Base-by-base conservation (phyloP, 2,113 vertebrate genomes). In the Brachionichthys hirsutus region DNA sequence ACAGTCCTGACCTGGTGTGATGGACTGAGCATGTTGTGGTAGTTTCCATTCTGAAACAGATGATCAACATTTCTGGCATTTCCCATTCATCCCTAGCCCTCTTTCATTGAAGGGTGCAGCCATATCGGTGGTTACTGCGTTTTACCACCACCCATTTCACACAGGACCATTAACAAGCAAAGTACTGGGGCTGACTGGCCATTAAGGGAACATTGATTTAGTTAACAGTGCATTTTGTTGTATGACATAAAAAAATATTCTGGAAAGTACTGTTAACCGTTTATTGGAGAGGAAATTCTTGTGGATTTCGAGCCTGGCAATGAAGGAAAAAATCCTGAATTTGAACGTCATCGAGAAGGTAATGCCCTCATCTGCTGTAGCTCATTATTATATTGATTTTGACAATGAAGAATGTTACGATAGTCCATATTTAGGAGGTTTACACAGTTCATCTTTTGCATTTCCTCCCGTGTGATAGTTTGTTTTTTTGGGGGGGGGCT, bases 21-120 rank as follows among this genome's bases (percentile, higher is more conserved):
- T 43, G 51, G 20, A 35, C 56, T 22, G 59, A 53, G 59, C 0
- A 0, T 47, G 30, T 47, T 20, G 38, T n/a, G 46, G 41, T 54
- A 0, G 42, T 50, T 62, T 62, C 46, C 56, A 40, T 47, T 19
- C 34, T 15, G 42, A 5, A 43, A 48, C 46, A 53, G 16, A 62
- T 62, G 77, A 70, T 45, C 19, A 56, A 68, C 62, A 41, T 68
- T 36, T 61, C 24, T 73, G 72, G 74, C 45, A 74, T 78, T 51
- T 67, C 42, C 49, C 24, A 54, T 47, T 50, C 67, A 40, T 61
- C 65, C 22, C 46, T 35, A 51, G 43, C 53, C 56, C 73, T 59
- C 55, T 68, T 22, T 63, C 60, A 45, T 30, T 42, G 59, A 54
- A 41, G 65, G 66, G 72, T 56, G 69, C 19, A 54, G 61, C 44